Evolutionary conservation across 2,888 invertebrate species (phyloP).

Genomic region (Calliopum simillimum): DNA sequence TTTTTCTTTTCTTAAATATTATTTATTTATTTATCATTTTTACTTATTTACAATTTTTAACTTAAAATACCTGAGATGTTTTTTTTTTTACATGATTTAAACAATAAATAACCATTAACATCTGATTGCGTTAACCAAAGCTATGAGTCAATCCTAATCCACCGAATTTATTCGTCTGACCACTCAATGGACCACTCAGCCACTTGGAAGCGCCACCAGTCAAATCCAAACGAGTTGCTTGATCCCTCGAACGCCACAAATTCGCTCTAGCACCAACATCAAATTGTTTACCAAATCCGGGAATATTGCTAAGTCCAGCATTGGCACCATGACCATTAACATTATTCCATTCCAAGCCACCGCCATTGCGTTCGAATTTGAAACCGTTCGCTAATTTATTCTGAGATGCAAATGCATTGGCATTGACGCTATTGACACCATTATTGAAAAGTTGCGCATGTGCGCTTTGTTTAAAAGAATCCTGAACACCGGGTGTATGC

Average conservation of each 20-base stretch:
- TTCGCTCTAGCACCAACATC: constrained; percentile 51
- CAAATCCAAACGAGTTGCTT: constrained; percentile 52
- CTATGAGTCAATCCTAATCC: constrained; percentile 53
- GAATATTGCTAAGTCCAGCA: constrained; percentile 55
- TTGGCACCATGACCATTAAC: constrained; percentile 55
- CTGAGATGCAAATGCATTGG: constrained; percentile 58
- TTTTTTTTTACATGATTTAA: no score
- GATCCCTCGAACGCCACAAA: constrained; percentile 52
- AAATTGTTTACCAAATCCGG: constrained; percentile 55
- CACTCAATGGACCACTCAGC: constrained; percentile 47
- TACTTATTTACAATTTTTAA: no score
- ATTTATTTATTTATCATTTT: no score
- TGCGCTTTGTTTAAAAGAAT: constrained; percentile 45
- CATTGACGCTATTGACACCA: constrained; percentile 54
- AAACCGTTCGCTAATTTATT: constrained; percentile 59
- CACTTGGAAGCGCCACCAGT: constrained; percentile 51
- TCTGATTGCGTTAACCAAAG: constrained; percentile 40
- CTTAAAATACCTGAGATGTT: no score
- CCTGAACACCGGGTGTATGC: constrained; percentile 47
- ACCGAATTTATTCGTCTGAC: constrained; percentile 48
- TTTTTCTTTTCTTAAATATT: no score
- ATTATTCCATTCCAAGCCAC: constrained; percentile 56
- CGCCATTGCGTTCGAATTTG: constrained; percentile 58
- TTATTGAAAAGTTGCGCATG: constrained; percentile 53
- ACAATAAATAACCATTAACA: no score